Percentiles rank a stretch among this genome's conserved stretches.
Conservation (phyloP, 1,140 invertebrate genomes). For the Charaxes varanes region DNA sequence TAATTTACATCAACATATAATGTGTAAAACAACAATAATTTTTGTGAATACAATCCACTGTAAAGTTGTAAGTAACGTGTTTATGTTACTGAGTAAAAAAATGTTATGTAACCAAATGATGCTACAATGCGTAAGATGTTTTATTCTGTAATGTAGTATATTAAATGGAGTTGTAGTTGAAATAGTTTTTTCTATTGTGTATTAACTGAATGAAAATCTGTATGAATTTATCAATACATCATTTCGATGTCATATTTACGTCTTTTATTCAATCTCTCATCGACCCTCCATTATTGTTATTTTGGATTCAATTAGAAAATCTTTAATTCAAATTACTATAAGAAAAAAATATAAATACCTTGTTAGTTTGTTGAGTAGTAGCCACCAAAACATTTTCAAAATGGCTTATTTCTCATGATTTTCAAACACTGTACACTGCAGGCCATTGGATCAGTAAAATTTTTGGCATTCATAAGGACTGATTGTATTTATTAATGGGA, state of each 20-base stretch:
- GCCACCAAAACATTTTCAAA: too few species aligned
- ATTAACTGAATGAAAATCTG: conserved; percentile 64
- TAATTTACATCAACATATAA: too few species aligned
- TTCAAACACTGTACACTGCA: too few species aligned
- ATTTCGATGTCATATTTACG: conserved; percentile 50
- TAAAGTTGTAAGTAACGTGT: conserved; percentile 28
- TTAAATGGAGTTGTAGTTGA: conserved; percentile 60
- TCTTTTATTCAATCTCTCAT: conserved; percentile 31
- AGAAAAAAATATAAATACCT: too few species aligned
- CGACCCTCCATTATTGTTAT: neutral
- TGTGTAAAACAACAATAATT: neutral
- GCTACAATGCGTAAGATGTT: conserved; percentile 66
- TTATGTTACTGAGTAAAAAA: conserved; percentile 57
- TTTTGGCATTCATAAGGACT: too few species aligned
- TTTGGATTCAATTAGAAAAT: neutral
- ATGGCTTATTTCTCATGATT: too few species aligned
- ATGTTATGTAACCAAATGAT: conserved; percentile 72
- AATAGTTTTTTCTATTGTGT: conserved; percentile 66
- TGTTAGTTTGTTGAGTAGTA: neutral
- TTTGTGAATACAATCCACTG: conserved; percentile 1
- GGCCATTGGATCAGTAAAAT: too few species aligned
- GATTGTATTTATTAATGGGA: too few species aligned
- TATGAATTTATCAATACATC: conserved; percentile 68
- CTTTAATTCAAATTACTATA: too few species aligned
- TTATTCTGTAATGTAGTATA: conserved; percentile 57